phyloP scores from a whole-genome alignment of 2,113 vertebrate species.

The Bostrychus sinensis region DNA sequence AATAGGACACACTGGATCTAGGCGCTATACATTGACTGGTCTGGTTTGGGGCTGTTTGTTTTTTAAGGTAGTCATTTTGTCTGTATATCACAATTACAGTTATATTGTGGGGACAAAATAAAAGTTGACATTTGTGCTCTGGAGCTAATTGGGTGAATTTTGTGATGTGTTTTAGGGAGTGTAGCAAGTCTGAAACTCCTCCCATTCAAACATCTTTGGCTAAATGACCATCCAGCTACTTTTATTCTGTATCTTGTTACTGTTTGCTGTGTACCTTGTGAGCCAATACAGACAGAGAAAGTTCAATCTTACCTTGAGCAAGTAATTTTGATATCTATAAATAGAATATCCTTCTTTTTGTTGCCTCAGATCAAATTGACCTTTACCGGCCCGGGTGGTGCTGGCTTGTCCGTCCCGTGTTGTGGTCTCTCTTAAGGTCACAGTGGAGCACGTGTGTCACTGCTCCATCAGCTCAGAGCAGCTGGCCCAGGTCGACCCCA shows the following conservation, averaged over 20 bases:
- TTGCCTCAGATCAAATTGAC: constrained; percentile 11
- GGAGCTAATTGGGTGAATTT: too few species aligned
- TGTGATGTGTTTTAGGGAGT: too few species aligned
- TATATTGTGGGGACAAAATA: not conserved
- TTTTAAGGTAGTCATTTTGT: not conserved
- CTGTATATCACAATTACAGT: not conserved
- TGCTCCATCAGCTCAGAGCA: constrained; percentile 74
- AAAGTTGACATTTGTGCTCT: too few species aligned
- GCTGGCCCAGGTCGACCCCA: constrained; percentile 67
- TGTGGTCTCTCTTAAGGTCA: constrained; percentile 48
- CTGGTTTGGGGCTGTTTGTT: not conserved
- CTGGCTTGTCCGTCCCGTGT: constrained; percentile 12
- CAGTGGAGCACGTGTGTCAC: constrained; percentile 73
- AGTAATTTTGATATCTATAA: not conserved
- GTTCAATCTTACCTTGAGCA: too few species aligned
- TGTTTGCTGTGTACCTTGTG: too few species aligned
- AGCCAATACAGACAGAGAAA: too few species aligned
- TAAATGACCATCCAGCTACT: too few species aligned
- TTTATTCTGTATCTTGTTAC: too few species aligned
- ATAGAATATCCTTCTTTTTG: not conserved
- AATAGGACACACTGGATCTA: constrained; percentile 49
- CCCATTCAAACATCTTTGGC: too few species aligned
- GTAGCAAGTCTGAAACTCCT: too few species aligned
- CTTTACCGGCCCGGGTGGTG: constrained; percentile 7
- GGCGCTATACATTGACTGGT: constrained; percentile 22